A percentile compares a stretch with the other conserved stretches of the same genome.
Evolutionary conservation across 1,140 invertebrate species (phyloP).

Genomic region (Diplogasteroides magnus): DNA sequence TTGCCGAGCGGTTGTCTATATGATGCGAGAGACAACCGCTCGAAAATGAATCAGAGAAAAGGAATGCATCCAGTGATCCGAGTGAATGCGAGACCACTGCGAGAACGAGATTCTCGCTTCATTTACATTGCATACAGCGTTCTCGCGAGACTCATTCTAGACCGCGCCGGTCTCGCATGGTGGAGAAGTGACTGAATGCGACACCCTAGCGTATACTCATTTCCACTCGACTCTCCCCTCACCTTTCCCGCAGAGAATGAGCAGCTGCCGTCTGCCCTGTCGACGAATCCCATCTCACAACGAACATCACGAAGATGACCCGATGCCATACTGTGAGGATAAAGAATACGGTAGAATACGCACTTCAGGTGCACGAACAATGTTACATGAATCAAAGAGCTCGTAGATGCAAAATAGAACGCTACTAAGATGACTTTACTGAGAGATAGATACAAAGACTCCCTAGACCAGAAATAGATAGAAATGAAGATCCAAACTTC

Average conservation of each 20-base stretch:
- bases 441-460: conserved; percentile 6
- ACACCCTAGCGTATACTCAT: too few relatives aligned
- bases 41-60: too few relatives aligned
- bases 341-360: background rate
- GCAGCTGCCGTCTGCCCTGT: background rate
- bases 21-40: too few relatives aligned
- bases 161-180: too few relatives aligned
- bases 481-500: background rate
- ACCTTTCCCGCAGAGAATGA: background rate
- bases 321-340: background rate
- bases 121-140: too few relatives aligned
- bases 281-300: background rate
- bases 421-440: conserved; percentile 1
- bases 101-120: too few relatives aligned
- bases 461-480: conserved; percentile 12
- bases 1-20: too few relatives aligned
- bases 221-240: too few relatives aligned
- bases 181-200: too few relatives aligned
- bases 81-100: too few relatives aligned
- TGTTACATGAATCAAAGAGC: conserved; percentile 2
- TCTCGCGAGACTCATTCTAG: too few relatives aligned
- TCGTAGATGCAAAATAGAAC: background rate
- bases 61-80: too few relatives aligned
- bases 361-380: background rate
- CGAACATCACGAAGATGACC: background rate